Percentiles rank a stretch among this genome's conserved stretches.
Conservation (phyloP, 2,113 vertebrate species). For the Rostratula benghalensis region DNA sequence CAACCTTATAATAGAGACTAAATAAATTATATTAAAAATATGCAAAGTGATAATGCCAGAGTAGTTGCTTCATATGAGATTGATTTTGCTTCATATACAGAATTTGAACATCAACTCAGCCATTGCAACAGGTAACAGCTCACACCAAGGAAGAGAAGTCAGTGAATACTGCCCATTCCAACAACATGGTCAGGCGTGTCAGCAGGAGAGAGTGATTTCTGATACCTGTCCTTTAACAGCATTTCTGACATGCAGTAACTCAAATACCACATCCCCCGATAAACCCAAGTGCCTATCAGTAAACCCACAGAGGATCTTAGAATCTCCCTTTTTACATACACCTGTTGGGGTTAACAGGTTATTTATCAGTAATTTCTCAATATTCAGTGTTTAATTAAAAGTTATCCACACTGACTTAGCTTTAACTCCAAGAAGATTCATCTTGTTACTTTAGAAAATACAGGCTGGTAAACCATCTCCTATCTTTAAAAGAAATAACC, state of each 20-base stretch:
- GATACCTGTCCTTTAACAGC: neutral
- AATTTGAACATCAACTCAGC: neutral
- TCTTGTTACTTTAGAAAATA: neutral
- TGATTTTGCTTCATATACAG: neutral
- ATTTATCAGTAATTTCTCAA: neutral
- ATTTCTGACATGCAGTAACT: neutral
- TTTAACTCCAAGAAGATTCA: neutral
- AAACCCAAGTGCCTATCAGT: neutral
- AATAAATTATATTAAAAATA: neutral
- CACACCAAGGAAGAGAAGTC: neutral
- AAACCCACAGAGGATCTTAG: neutral
- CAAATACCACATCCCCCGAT: neutral
- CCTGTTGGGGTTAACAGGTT: neutral
- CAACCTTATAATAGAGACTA: neutral
- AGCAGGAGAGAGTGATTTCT: neutral
- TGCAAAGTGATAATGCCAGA: neutral
- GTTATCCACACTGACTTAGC: neutral
- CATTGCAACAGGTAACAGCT: rapidly evolving
- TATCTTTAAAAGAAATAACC: neutral
- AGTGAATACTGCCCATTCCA: neutral
- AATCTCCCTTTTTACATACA: neutral
- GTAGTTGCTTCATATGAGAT: neutral
- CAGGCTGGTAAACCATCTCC: neutral
- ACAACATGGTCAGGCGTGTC: neutral
- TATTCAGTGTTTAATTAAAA: neutral